Percentiles rank a stretch among this genome's conserved stretches.
Conservation (phyloP, 2,797 vertebrate genomes). For the Fistularia commersonii region DNA sequence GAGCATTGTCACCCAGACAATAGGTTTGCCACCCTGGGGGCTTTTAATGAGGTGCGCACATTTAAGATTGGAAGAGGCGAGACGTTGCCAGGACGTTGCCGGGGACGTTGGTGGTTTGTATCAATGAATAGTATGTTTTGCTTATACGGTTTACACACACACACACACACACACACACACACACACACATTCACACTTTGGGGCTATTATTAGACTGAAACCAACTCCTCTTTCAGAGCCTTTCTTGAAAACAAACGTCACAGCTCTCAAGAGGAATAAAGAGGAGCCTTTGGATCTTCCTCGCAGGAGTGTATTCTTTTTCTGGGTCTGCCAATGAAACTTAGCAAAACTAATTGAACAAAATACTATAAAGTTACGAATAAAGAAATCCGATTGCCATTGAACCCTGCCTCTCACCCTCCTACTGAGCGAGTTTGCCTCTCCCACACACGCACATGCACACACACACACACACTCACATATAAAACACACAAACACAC, state of each 20-base stretch:
- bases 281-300: conserved; percentile 3
- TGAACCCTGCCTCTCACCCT: too few species aligned
- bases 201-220: conserved; percentile 33
- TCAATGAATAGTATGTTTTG: conserved; percentile 15
- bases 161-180: conserved; percentile 6
- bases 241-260: conserved; percentile 23
- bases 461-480: too few species aligned
- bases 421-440: too few species aligned
- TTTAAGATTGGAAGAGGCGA: conserved; percentile 14
- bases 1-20: conserved; percentile 41
- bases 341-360: too few species aligned
- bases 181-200: not conserved
- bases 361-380: too few species aligned
- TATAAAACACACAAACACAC: too few species aligned
- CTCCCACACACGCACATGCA: too few species aligned
- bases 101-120: conserved; percentile 6
- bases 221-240: conserved; percentile 29
- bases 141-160: not conserved
- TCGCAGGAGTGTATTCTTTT: conserved; percentile 1
- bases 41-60: conserved; percentile 17
- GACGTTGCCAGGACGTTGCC: conserved; percentile 31
- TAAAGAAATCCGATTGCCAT: too few species aligned
- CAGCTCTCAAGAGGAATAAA: conserved; percentile 1
- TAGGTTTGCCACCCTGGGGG: conserved; percentile 50
- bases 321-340: too few species aligned